Percentiles rank a stretch among this genome's conserved stretches.
phyloP scores from a whole-genome alignment of 2,113 vertebrate genomes.

The Galeopterus variegatus region DNA sequence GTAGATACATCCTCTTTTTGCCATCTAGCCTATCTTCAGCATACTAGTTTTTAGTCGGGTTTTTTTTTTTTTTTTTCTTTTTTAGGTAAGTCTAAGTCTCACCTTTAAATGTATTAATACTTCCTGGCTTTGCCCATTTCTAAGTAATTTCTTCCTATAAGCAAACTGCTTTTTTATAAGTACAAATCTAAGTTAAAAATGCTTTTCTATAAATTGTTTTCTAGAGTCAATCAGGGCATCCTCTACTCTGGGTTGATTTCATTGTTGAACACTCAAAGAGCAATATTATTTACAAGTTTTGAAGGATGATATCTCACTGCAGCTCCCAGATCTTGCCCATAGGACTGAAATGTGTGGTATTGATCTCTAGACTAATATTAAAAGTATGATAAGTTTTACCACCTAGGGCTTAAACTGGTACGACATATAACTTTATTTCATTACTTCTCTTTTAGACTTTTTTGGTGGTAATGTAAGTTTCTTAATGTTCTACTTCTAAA shows the following conservation, averaged over 20 bases:
- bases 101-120: background rate
- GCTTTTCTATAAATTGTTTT: background rate
- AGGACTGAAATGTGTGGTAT: background rate
- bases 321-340: background rate
- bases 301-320: background rate
- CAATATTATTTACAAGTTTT: background rate
- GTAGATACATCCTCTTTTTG: background rate
- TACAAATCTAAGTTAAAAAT: background rate
- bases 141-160: background rate
- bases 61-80: background rate
- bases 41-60: background rate
- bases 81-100: background rate
- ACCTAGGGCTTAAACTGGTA: background rate
- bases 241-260: background rate
- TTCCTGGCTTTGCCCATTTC: background rate
- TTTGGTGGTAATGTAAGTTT: conserved; percentile 19
- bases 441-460: conserved; percentile 42
- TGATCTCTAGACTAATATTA: background rate
- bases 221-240: background rate
- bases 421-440: background rate
- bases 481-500: conserved; percentile 31
- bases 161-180: background rate
- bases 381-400: background rate
- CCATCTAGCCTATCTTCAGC: background rate
- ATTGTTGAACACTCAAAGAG: background rate